Conservation (phyloP, 2,113 vertebrate genomes). For the Brachyistius frenatus region DNA sequence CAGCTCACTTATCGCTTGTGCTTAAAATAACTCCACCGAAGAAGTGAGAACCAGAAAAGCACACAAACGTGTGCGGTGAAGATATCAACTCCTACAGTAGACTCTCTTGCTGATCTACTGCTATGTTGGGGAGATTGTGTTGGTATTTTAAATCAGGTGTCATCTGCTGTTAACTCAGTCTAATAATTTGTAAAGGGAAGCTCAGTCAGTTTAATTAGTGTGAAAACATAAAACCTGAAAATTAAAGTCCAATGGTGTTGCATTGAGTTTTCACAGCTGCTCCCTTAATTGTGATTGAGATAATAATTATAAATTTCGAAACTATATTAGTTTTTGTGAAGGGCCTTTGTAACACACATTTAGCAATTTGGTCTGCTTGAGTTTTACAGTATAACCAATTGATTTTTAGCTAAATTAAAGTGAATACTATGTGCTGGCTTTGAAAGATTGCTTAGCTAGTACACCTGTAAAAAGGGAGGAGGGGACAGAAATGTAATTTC, state of each 20-base stretch:
- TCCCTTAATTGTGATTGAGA: background rate
- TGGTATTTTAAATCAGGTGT: slow-evolving; percentile 22
- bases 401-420: no score
- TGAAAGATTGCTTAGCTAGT: no score
- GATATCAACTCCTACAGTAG: slow-evolving; percentile 36
- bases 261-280: background rate
- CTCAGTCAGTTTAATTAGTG: background rate
- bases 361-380: no score
- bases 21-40: slow-evolving; percentile 79
- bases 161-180: background rate
- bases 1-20: slow-evolving; percentile 75
- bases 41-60: slow-evolving; percentile 67
- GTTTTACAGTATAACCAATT: no score
- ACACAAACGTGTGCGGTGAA: slow-evolving; percentile 56
- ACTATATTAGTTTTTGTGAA: background rate
- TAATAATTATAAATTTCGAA: background rate
- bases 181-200: slow-evolving; percentile 6
- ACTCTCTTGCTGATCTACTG: slow-evolving; percentile 25
- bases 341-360: no score
- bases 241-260: background rate
- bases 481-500: background rate
- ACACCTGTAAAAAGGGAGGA: background rate
- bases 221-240: background rate
- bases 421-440: no score
- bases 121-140: background rate